A percentile compares a stretch with the other conserved stretches of the same genome.
These are phyloP conservation scores for Chloropsis hardwickii DNA, from an alignment of 2,113 vertebrate genomes.

Conservation along the genomic window DNA sequence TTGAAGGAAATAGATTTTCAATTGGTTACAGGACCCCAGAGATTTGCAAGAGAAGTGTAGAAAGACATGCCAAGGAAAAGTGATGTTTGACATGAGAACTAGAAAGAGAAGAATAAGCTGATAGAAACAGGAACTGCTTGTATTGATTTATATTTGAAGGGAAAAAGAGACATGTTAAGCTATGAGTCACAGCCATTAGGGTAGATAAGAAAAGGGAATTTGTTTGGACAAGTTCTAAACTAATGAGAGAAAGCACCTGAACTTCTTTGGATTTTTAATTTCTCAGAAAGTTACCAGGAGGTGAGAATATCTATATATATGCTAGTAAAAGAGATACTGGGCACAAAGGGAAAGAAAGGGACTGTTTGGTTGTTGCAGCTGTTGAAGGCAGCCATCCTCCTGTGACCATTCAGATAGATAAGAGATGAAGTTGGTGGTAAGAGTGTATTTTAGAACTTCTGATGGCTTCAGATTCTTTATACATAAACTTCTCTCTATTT, in stretches of 20 bases:
- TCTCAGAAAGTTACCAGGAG: neutral
- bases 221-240: neutral
- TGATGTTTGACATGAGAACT: neutral
- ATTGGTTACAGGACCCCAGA: neutral
- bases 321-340: neutral
- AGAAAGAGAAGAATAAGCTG: neutral
- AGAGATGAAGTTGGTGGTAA: neutral
- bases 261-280: neutral
- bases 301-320: neutral
- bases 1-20: constrained; percentile 26
- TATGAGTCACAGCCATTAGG: neutral
- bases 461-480: neutral
- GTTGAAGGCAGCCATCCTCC: neutral
- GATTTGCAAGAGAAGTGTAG: neutral
- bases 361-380: fast-evolving
- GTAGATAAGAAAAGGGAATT: neutral
- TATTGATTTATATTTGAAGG: neutral
- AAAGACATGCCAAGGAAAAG: neutral
- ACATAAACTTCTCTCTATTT: neutral
- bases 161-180: neutral
- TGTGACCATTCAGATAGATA: neutral
- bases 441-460: neutral
- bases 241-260: neutral
- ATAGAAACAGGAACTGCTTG: neutral
- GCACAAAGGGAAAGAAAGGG: neutral